A percentile compares a stretch with the other conserved stretches of the same genome.
Conservation (phyloP, 2,888 invertebrate species). For the Acanthoscelides obtectus region DNA sequence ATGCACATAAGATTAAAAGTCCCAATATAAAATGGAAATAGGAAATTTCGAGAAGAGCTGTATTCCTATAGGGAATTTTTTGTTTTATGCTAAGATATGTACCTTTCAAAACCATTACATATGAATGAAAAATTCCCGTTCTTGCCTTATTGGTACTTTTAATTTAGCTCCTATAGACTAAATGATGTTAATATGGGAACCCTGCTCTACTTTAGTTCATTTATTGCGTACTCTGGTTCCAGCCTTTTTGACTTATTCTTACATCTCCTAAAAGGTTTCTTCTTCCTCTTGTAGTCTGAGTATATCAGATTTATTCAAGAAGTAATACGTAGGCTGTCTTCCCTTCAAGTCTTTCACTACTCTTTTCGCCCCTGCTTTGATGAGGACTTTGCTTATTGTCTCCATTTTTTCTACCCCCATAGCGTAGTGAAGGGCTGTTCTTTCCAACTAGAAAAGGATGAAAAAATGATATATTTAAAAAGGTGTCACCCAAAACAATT, state of each 20-base stretch:
- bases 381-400: slow-evolving; percentile 71
- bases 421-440: slow-evolving; percentile 84
- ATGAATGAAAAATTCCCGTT: too few relatives aligned
- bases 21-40: too few relatives aligned
- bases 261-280: slow-evolving; percentile 51
- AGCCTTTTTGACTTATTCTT: not conserved
- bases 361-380: slow-evolving; percentile 77
- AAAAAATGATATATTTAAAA: slow-evolving; percentile 47
- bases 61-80: too few relatives aligned
- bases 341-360: slow-evolving; percentile 84
- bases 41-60: too few relatives aligned
- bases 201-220: too few relatives aligned
- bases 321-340: slow-evolving; percentile 86
- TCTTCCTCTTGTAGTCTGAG: slow-evolving; percentile 80
- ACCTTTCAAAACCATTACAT: too few relatives aligned
- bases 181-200: too few relatives aligned
- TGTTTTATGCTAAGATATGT: too few relatives aligned
- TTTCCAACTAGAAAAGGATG: slow-evolving; percentile 65
- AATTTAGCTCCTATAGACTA: too few relatives aligned
- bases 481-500: slow-evolving; percentile 86
- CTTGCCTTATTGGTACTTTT: too few relatives aligned
- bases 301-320: slow-evolving; percentile 88
- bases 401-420: slow-evolving; percentile 86
- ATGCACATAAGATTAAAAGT: too few relatives aligned
- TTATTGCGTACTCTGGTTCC: not conserved